Evolutionary conservation across 2,113 vertebrate species (phyloP).

Genomic region (Larimichthys polyactis): DNA sequence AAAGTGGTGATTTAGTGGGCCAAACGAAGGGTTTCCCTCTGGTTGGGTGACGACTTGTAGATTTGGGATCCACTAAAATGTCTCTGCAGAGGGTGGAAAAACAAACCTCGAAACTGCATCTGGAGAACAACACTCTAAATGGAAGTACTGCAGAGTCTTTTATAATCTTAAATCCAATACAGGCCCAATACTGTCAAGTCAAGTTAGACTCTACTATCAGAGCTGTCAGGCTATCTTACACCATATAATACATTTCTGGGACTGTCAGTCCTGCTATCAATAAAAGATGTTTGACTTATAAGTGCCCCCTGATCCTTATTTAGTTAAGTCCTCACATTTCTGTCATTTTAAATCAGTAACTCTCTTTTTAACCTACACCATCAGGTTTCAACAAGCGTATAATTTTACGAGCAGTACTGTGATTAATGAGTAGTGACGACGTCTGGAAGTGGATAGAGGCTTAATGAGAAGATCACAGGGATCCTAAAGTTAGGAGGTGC

Average conservation of each 20-base stretch:
- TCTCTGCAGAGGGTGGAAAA: background rate
- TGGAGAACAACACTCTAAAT: background rate
- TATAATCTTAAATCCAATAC: background rate
- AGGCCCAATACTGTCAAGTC: background rate
- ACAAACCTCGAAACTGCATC: background rate
- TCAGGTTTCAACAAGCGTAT: constrained; percentile 10
- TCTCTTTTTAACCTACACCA: background rate
- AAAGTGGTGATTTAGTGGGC: constrained; percentile 37
- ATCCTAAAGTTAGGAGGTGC: constrained; percentile 50
- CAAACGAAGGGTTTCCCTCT: constrained; percentile 30
- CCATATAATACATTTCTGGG: background rate
- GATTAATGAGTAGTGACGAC: constrained; percentile 42
- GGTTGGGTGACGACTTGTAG: constrained; percentile 22
- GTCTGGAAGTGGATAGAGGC: constrained; percentile 39
- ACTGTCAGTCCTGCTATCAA: background rate
- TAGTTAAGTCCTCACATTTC: background rate
- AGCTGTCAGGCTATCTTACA: background rate
- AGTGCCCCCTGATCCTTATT: constrained; percentile 11
- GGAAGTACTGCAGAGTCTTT: background rate
- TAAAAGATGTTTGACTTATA: background rate
- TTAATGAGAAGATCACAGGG: constrained; percentile 54
- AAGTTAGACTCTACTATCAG: background rate
- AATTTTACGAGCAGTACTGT: constrained; percentile 10
- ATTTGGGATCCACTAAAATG: constrained; percentile 5
- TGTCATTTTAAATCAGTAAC: background rate